Base-by-base conservation (phyloP, 1,140 invertebrate genomes). In the Pissodes strobi region DNA sequence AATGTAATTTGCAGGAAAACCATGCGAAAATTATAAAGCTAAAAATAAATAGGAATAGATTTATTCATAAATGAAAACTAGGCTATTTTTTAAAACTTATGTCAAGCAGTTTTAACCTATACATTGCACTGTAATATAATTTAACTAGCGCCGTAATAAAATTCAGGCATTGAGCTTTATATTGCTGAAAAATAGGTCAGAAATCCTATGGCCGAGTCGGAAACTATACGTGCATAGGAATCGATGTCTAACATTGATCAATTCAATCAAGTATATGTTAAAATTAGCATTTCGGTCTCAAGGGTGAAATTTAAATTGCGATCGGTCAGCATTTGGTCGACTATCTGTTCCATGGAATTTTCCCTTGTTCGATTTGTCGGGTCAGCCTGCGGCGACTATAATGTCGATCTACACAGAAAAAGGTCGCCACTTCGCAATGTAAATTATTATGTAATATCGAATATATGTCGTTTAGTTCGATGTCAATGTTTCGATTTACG, bases 221-320 rank as follows among this genome's bases (percentile, higher is more conserved):
- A 57, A 57, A 30, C 25, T 12, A 25, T 57, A 30, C 43, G 58
- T 61, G 46, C 58, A 30, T 6, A 49, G 27, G 37, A 46, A 61
- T 61, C 45, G 27, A 61, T 51, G 58, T 61, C 58, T 61, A 49
- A 61, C 58, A 61, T 61, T 61, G 30, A 49, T 49, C 58, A 51
- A 62, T 71, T 56, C 64, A 69, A 71, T 71, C 69, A 60, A 69
- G 66, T 69, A 62, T 67, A 65, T 56, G 68, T 71, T 71, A 49
- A 68, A 70, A 68, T 66, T 70, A 66, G 58, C 66, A 68, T 67
- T 68, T 30, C 12, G 39, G 56, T 58, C 57, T 38, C 64, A 27
- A 21, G 69, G 61, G 64, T 61, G 56, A 58, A 67, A 71, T 71
- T 71, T 67, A 71, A 71, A 71, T 71, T 71, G 69, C 60, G 21